Conservation (phyloP, 2,113 vertebrate species). For the Hystrix cristata region DNA sequence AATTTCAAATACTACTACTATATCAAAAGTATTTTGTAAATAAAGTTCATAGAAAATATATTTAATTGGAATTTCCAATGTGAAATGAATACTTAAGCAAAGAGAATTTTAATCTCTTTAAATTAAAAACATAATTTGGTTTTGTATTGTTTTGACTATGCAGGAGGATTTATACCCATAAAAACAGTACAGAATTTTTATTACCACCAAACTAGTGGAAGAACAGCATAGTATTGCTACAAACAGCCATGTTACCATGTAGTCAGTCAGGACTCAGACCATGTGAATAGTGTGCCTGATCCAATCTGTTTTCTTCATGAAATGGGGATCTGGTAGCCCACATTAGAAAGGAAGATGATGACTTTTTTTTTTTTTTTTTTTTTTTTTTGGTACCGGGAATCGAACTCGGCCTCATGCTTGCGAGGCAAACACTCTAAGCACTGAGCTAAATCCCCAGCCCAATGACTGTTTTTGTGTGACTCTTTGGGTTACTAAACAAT, state of each 20-base stretch:
- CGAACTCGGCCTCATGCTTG: no score
- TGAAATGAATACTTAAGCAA: slow-evolving; percentile 30
- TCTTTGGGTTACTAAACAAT: not conserved
- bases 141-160: not conserved
- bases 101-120: slow-evolving; percentile 43
- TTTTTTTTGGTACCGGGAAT: no score
- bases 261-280: no score
- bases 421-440: no score
- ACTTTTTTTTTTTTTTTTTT: not conserved
- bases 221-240: not conserved
- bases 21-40: slow-evolving; percentile 13
- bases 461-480: not conserved
- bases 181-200: not conserved
- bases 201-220: not conserved
- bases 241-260: not conserved
- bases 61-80: slow-evolving; percentile 5
- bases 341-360: not conserved
- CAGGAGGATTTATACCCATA: not conserved
- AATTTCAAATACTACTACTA: not conserved
- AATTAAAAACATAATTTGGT: not conserved
- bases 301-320: not conserved
- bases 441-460: no score
- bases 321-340: not conserved
- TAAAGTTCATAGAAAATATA: not conserved
- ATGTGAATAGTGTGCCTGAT: not conserved